Percentiles rank a stretch among this genome's conserved stretches.
Evolutionary conservation across 2,797 vertebrate genomes (phyloP).

Genomic region (Lerista edwardsae): DNA sequence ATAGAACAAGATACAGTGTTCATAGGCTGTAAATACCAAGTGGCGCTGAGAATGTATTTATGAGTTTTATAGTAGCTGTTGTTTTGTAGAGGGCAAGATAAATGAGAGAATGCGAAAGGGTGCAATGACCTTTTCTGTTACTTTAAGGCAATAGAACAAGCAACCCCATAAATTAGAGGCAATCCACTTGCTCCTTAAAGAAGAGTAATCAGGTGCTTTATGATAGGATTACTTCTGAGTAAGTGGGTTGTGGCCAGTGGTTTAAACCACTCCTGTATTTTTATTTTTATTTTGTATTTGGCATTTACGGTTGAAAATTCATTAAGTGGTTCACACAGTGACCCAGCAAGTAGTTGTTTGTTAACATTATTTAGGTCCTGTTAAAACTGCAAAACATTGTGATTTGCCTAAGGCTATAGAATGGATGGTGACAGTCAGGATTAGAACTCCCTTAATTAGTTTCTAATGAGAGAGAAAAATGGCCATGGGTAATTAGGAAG

Average conservation of each 20-base stretch:
- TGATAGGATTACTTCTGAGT: background rate
- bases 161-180: background rate
- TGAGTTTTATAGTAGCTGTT: conserved; percentile 57
- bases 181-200: background rate
- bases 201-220: background rate
- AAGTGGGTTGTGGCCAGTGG: background rate
- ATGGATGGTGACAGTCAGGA: background rate
- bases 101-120: conserved; percentile 33
- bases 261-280: background rate
- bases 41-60: conserved; percentile 36
- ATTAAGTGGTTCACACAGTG: background rate
- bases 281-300: background rate
- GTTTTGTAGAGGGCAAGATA: conserved; percentile 45
- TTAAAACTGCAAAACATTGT: conserved; percentile 8
- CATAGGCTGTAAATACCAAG: too few relatives aligned
- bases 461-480: conserved; percentile 22
- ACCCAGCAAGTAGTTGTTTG: fast-evolving
- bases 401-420: background rate
- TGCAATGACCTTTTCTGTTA: conserved; percentile 19
- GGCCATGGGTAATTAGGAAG: conserved; percentile 26
- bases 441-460: conserved; percentile 19
- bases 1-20: background rate
- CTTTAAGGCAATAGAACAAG: background rate
- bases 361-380: background rate
- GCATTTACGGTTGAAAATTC: background rate